Base-by-base conservation (phyloP, 2,797 vertebrate genomes). In the Sphenopsis melanotis region DNA sequence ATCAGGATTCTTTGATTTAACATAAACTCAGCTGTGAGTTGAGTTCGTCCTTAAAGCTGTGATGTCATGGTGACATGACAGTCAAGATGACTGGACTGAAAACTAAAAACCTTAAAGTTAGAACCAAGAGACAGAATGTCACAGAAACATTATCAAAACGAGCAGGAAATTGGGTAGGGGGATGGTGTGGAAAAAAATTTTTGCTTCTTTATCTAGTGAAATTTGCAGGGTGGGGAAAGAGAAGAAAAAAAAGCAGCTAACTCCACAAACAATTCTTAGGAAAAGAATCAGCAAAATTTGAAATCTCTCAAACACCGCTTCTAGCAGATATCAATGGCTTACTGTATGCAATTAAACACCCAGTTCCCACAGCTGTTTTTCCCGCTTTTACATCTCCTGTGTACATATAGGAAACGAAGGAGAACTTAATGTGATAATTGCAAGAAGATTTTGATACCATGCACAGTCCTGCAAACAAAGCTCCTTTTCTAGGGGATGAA, bases 171-270 rank as follows among this genome's bases (percentile, higher is more conserved):
- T 39, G 16, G 7, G 15, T 21, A 30, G 8, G 5, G 13, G 27
- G 4, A 20, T 3, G 6, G 2, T 37, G 15, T 5, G 2, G 6
- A 27, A 68, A 47, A 59, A 36, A 8, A 2, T 2, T 30, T 80
- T 50, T 64, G 6, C 15, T 66, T 66, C 10, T 70, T 61, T 66
- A 47, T 57, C 37, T 32, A 75, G 18, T 10, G 23, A 41, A 32
- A 4, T 52, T 80, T 29, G 5, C 11, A 12, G 9, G 2, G 2
- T 2, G 1, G 1, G 2, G 8, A 13, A 12, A 24, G 2, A 13
- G 4, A 8, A 36, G 15, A 1, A 15, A 34, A 9, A 8, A 26
- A 8, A 15, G 8, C 21, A 20, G 18, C 14, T 41, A 75, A 56
- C 0, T 1, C 15, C 20, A 32, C 3, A 32, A 49, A 53, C 34